Evolutionary conservation across 2,113 vertebrate genomes (phyloP).

Genomic region (Epinephelus cyanopodus): DNA sequence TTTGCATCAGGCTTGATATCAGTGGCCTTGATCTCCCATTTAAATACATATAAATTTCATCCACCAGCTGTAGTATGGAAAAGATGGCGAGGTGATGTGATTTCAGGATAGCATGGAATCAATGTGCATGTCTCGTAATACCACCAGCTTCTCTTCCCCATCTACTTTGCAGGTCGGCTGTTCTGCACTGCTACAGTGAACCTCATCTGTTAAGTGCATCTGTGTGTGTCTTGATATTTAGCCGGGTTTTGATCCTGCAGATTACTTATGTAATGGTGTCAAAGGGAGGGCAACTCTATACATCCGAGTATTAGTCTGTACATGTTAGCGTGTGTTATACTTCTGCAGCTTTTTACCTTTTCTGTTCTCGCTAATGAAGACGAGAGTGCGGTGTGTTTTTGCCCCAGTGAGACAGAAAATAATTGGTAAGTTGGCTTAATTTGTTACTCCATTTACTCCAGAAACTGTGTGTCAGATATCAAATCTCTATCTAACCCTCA

Average conservation of each 20-base stretch:
- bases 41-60: too few relatives aligned
- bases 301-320: not conserved
- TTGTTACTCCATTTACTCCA: not conserved
- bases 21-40: too few relatives aligned
- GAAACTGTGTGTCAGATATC: not conserved
- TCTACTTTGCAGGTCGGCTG: not conserved
- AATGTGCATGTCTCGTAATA: not conserved
- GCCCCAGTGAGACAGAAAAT: not conserved
- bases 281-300: not conserved
- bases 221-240: not conserved
- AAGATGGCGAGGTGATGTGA: not conserved
- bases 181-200: not conserved
- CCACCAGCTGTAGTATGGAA: not conserved
- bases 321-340: not conserved
- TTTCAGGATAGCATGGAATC: not conserved
- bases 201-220: not conserved
- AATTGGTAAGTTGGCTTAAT: not conserved
- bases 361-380: not conserved
- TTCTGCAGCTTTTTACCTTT: not conserved
- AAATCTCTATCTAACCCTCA: not conserved
- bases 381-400: not conserved
- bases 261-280: constrained; percentile 3
- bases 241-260: not conserved
- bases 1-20: too few relatives aligned
- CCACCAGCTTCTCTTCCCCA: too few relatives aligned